Evolutionary conservation across 2,888 invertebrate genomes (phyloP).

Genomic region (Microctonus aethiopoides): DNA sequence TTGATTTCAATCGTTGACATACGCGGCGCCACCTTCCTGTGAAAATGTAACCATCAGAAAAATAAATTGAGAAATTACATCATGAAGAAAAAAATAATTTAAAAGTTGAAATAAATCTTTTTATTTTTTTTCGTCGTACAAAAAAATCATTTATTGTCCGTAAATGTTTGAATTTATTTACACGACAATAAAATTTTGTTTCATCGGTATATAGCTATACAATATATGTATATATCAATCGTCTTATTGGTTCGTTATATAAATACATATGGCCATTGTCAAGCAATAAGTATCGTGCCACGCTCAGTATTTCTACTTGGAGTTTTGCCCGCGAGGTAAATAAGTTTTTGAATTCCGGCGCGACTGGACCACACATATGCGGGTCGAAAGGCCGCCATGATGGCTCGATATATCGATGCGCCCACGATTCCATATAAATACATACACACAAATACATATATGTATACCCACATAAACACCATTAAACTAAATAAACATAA

Average conservation of each 20-base stretch:
- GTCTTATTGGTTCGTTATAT: constrained; percentile 28
- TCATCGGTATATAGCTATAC: not conserved
- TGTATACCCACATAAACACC: constrained; percentile 6
- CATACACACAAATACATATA: not conserved
- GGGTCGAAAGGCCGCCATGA: constrained; percentile 25
- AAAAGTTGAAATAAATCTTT: too few relatives aligned
- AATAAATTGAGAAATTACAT: not conserved
- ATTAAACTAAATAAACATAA: constrained; percentile 8
- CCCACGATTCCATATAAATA: not conserved
- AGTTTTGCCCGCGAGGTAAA: constrained; percentile 18
- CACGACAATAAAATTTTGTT: not conserved
- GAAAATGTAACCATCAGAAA: not conserved
- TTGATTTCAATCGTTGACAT: not conserved
- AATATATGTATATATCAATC: constrained; percentile 17
- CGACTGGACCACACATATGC: constrained; percentile 28
- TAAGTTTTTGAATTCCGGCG: constrained; percentile 24
- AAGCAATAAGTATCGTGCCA: constrained; percentile 30
- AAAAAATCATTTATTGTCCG: not conserved
- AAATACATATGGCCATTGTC: constrained; percentile 26
- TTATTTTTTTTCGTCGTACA: not conserved
- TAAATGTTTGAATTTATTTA: not conserved
- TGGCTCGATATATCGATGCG: constrained; percentile 23
- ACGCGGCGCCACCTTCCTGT: not conserved
- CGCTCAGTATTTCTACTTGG: constrained; percentile 14
- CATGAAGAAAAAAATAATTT: not conserved